phyloP scores from a whole-genome alignment of 2,888 invertebrate genomes.

The Cryptosula pallasiana region DNA sequence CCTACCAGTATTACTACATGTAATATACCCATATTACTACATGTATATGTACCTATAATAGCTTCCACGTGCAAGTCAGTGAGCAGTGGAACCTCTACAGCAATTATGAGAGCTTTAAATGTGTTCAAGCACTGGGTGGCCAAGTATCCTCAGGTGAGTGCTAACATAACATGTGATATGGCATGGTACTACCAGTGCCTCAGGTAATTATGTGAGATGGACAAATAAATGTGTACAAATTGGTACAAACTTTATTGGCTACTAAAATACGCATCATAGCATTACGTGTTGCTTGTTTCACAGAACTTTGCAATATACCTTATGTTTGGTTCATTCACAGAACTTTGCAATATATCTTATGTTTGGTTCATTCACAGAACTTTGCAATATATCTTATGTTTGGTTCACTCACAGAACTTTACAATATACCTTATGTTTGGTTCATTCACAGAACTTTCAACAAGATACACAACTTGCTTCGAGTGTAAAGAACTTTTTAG shows the following conservation, averaged over 20 bases:
- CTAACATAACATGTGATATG: not conserved
- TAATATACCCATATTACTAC: too few relatives aligned
- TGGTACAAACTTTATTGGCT: too few relatives aligned
- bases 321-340: too few relatives aligned
- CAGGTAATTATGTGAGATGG: not conserved
- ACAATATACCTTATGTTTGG: not conserved
- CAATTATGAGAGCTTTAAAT: conserved; percentile 85
- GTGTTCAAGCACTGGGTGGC: conserved; percentile 79
- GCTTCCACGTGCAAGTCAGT: not conserved
- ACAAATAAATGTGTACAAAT: too few relatives aligned
- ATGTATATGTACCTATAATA: not conserved
- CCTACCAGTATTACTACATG: too few relatives aligned
- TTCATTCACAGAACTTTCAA: conserved; percentile 66
- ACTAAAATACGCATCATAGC: too few relatives aligned
- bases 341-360: too few relatives aligned
- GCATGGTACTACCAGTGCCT: not conserved
- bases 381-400: too few relatives aligned
- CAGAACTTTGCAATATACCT: too few relatives aligned
- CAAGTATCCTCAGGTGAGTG: conserved; percentile 72
- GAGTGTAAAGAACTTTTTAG: conserved; percentile 76
- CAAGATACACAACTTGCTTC: conserved; percentile 66
- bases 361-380: too few relatives aligned
- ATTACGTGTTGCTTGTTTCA: too few relatives aligned
- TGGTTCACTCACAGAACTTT: not conserved
- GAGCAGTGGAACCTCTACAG: conserved; percentile 60